Evolutionary conservation across 2,113 vertebrate genomes (phyloP), one percentile per base, ranked within the genome.

Genomic region (Arothron firmamentum): DNA sequence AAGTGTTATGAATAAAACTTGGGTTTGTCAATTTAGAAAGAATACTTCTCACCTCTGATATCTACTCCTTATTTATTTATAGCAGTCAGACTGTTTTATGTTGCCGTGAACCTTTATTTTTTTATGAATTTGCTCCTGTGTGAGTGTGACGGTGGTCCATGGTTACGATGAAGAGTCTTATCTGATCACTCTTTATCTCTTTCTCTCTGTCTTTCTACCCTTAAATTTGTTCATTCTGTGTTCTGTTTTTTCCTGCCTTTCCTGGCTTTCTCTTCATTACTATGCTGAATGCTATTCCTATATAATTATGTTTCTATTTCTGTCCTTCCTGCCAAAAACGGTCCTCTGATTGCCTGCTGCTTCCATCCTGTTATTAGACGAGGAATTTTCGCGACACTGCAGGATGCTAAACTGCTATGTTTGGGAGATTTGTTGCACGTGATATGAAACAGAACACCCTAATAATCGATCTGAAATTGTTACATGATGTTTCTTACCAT

Each of bases 291-390:
- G 62, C 67, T 63, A 66, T 60, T 68, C 49, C 17, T 69, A 77
- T 62, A 52, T 83, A 80, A 80, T 86, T 77, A 71, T 51, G 52
- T 25, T 16, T 80, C 78, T 82, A 74, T 82, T 82, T 83, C 66
- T 72, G 69, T 62, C 54, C 57, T 64, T 65, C 59, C 50, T 71
- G 57, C 25, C 21, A 18, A 74, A 82, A 73, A 78, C 76, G 68
- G 51, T 43, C 28, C 58, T 53, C 55, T 73, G 72, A 82, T 81
- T 81, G 69, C 70, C 19, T 38, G 6, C 62, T 28, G 56, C 16
- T 57, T 28, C 31, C 67, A 64, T 79, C 65, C 62, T 77, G 70
- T 75, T 77, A 72, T 77, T 68, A 71, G 41, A 70, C 53, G 19
- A 16, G 42, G 63, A 38, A 67, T 42, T 5, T 62, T 68, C 18